phyloP scores from a whole-genome alignment of 2,113 vertebrate genomes.

The Siniperca chuatsi region DNA sequence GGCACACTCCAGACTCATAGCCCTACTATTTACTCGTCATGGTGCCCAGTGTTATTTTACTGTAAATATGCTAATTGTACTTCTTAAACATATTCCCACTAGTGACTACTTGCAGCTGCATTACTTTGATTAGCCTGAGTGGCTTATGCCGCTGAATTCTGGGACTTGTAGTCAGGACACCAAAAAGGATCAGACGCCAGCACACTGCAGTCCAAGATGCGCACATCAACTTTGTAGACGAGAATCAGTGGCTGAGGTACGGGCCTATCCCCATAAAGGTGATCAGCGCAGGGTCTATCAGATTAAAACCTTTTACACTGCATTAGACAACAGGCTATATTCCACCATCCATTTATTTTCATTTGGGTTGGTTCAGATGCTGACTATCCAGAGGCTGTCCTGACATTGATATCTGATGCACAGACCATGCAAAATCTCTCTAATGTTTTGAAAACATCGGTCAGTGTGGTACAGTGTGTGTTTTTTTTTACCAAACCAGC shows the following conservation, averaged over 20 bases:
- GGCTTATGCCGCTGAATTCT: slow-evolving; percentile 57
- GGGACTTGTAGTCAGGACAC: slow-evolving; percentile 76
- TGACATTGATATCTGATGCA: background rate
- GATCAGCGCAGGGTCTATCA: background rate
- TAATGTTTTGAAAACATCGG: background rate
- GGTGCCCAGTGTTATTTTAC: background rate
- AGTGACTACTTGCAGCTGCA: background rate
- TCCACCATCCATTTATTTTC: background rate
- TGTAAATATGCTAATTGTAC: background rate
- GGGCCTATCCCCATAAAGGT: background rate
- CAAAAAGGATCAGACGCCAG: slow-evolving; percentile 15
- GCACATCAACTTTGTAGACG: slow-evolving; percentile 53
- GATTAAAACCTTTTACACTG: background rate
- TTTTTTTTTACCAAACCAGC: slow-evolving; percentile 20
- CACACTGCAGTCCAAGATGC: slow-evolving; percentile 59
- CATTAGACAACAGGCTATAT: background rate
- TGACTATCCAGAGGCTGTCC: background rate
- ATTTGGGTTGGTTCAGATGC: background rate
- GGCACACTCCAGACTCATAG: background rate
- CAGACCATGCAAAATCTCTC: background rate
- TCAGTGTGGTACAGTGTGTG: slow-evolving; percentile 23
- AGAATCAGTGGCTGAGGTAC: background rate
- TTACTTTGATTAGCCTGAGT: slow-evolving; percentile 25
- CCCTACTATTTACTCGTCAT: background rate
- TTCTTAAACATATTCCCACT: background rate